These are phyloP conservation scores for Meloidogyne floridensis DNA, from an alignment of 1,140 invertebrate species.

Conservation along the genomic window DNA sequence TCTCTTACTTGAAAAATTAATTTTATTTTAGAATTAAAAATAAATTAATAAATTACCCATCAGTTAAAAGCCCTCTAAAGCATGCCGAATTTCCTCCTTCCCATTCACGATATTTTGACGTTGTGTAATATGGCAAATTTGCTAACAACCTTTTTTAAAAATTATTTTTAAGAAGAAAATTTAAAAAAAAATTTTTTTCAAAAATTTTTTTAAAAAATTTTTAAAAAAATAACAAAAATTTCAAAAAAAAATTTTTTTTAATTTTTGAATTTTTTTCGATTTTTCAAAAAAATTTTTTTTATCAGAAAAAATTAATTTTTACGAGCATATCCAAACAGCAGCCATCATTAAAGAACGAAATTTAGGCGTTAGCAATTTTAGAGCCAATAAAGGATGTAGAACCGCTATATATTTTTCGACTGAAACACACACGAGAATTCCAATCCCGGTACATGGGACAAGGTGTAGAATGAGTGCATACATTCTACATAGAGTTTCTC, in stretches of 20 bases:
- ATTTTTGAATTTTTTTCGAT: too few species aligned
- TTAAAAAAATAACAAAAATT: not conserved
- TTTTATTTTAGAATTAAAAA: too few species aligned
- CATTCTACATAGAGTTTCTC: conserved; percentile 55
- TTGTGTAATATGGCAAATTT: conserved; percentile 22
- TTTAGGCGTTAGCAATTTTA: conserved; percentile 58
- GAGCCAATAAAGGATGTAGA: conserved; percentile 58
- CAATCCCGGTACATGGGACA: conserved; percentile 62
- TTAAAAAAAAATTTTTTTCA: not conserved
- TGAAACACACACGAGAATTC: conserved; percentile 64
- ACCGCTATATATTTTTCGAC: conserved; percentile 63
- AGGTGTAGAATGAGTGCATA: conserved; percentile 60
- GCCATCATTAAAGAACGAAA: conserved; percentile 52
- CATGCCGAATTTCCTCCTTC: not conserved
- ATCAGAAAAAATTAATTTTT: not conserved
- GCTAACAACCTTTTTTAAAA: not conserved
- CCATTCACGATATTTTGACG: not conserved
- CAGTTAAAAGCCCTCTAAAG: not conserved
- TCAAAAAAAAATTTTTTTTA: too few species aligned
- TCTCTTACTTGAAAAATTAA: too few species aligned
- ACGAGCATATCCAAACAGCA: conserved; percentile 51
- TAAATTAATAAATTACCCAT: not conserved
- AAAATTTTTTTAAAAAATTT: not conserved
- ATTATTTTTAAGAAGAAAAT: too few species aligned
- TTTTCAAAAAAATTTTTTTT: not conserved